Evolutionary conservation across 2,797 vertebrate species (phyloP), one percentile per base, ranked within the genome.

Genomic region (Thripadectes ignobilis): DNA sequence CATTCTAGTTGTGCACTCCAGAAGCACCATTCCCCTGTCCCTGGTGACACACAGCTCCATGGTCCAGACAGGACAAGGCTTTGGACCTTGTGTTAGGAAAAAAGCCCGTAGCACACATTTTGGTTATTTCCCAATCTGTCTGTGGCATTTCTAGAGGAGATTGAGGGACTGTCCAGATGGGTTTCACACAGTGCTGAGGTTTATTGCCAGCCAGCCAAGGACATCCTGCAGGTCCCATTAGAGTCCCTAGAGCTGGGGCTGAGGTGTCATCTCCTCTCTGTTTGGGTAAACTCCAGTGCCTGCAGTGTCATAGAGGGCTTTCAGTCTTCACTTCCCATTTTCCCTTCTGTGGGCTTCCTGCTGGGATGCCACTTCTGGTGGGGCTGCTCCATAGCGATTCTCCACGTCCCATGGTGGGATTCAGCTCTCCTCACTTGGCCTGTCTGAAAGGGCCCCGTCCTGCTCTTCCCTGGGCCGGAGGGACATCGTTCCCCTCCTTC

Each of bases 1-100:
- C 96, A 96, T 97, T 97, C 96, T 97, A 88, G 95, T 88, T 94
- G 96, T 97, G 96, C 96, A 96, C 96, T 95, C 92, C 83, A 76
- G 93, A 78, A 90, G 94, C 93, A 82, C 93, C 92, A 41, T 94
- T 87, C 65, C 93, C 92, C 95, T 85, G 86, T 88, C 93, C 81
- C 79, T 74, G 88, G 65, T 93, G 88, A 73, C 57, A 86, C 46
- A 34, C 59, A 63, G 80, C 80, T 91, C 79, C 88, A 9, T 82
- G 52, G 17, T 82, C 12, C 71, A 93, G 84, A 32, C 48, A 12
- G 17, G 17, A 23, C 26, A 65, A 66, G 74, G 54, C 89, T 58
- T 81, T 85, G 76, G 86, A n/a, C 77, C 71, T 73, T 71, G 74
- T 71, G 12, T 43, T 76, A 69, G 84, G 34, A 48, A 68, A 55